Base-by-base conservation (phyloP, 1,140 invertebrate genomes). In the Nomia melanderi region DNA sequence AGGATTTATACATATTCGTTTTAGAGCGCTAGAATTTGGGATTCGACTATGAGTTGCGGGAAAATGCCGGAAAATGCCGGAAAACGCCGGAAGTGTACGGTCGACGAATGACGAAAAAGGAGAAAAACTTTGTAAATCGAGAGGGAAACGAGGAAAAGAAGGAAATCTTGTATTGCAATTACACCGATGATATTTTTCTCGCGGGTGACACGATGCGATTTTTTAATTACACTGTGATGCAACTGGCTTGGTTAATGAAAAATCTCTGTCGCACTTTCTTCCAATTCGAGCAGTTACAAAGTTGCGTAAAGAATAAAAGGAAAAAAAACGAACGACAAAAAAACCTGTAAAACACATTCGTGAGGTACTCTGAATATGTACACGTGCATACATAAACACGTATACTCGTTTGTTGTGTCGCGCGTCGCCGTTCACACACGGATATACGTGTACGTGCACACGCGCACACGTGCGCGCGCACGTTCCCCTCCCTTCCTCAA, bases 361-460 rank as follows among this genome's bases (percentile, higher is more conserved):
- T 80, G 79, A 86, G 83, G 82, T 85, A 84, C 83, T 85, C 83
- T 85, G 83, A 85, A 81, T 85, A 86, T 85, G 86, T 88, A 84
- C 78, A 86, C 87, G 81, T 81, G 86, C 81, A 82, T 88, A 86
- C 79, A 86, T 87, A 87, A 80, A 82, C 77, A 82, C 82, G 84
- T 86, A 73, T 66, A 81, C 83, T 82, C 77, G 83, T 79, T 66
- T 77, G 80, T 84, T 77, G 84, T 50, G 62, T 78, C 50, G 69
- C 63, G 76, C 64, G 65, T 59, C 65, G 73, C 72, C 72, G 72
- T 74, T 74, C 54, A 69, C 66, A 69, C 67, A 36, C 27, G 39
- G 64, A 20, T 50, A n/a, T 77, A 65, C 77, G 69, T 67, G 66
- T 74, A 60, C 73, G 63, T 70, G 65, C 59, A 71, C 65, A 64